Evolutionary conservation across 2,797 vertebrate species (phyloP), one percentile per base, ranked within the genome.

Genomic region (Ctenopoma kingsleyae): DNA sequence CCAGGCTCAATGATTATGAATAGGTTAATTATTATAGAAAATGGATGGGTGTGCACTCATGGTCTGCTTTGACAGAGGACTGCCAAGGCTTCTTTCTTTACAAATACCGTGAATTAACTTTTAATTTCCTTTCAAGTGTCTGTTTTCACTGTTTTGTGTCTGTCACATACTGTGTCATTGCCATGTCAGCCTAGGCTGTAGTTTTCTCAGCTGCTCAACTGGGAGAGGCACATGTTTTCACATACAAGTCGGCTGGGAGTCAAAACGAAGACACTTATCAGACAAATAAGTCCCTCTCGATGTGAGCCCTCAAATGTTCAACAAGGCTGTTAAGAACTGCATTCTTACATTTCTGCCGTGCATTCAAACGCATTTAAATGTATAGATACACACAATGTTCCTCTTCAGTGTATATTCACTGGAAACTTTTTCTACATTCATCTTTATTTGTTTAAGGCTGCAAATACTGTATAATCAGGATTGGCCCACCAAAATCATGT

Each of bases 1-100:
- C 9, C 20, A 47, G 35, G 47, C 48, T 9, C 12, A 15, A 30
- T 46, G 38, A 40, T 43, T 50, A 36, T 49, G 13, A 25, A 36
- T 7, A 55, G 4, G 9, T 58, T 52, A 27, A 46, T 22, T 30
- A 47, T 6, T 55, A 44, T 5, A 62, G 30, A 17, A 13, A 61
- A 25, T 22, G 1, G 6, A 30, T 17, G 19, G 3, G 46, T 41
- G 16, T 36, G 27, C 19, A 52, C 8, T 55, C 2, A 7, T 8
- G 1, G 10, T 20, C 27, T 60, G 3, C 27, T 54, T 35, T 38
- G 10, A 50, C 16, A 13, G 16, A 44, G 38, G 25, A 30, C 32
- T 43, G 22, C 46, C 51, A 69, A 63, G 54, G 46, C 23, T 69
- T 69, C 32, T 66, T 48, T 55, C 44, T 71, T 67, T 74, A 68